Evolutionary conservation across 1,140 invertebrate species (phyloP), one percentile per base, ranked within the genome.

Genomic region (Neodiprion virginianus): DNA sequence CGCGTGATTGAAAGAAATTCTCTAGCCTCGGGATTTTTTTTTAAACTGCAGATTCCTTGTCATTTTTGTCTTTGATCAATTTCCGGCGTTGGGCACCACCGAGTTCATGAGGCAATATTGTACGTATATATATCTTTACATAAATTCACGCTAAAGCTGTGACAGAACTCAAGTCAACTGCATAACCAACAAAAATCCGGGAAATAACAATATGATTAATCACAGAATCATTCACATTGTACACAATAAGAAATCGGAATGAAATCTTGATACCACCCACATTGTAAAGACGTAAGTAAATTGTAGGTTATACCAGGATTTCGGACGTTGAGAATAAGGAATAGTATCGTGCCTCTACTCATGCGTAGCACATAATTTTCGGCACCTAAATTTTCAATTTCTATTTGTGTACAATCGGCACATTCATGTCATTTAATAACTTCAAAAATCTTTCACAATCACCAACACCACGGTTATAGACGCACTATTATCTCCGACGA

Each of bases 1-100:
- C 53, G 53, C 7, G 53, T 61, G 53, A 61, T 61, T 61, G 53
- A 61, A 61, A 61, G 53, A 61, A 61, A 61, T 61, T 61, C 53
- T 61, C 2, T 61, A 61, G 8, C 50, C n/a, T 61, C 53, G 53
- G 53, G 53, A 61, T 61, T 61, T 61, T 61, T 61, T 61, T 61
- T 8, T 4, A 61, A 8, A 61, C 53, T 2, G 53, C 53, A 61
- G 53, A 61, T 61, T 61, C 4, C 53, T 61, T 61, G 7, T 61
- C 53, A 61, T 61, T 61, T 4, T 8, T 61, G 7, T 61, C 7
- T 61, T 61, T 61, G 53, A 61, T 61, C 53, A 61, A 61, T 61
- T 2, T 61, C 53, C 53, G 53, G 53, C 53, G 8, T 61, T 61
- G 53, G 53, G n/a, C 53, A 61, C 53, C 53, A 61, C 53, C 8